Conservation (phyloP, 2,797 vertebrate species). For the Anguilla marmorata region DNA sequence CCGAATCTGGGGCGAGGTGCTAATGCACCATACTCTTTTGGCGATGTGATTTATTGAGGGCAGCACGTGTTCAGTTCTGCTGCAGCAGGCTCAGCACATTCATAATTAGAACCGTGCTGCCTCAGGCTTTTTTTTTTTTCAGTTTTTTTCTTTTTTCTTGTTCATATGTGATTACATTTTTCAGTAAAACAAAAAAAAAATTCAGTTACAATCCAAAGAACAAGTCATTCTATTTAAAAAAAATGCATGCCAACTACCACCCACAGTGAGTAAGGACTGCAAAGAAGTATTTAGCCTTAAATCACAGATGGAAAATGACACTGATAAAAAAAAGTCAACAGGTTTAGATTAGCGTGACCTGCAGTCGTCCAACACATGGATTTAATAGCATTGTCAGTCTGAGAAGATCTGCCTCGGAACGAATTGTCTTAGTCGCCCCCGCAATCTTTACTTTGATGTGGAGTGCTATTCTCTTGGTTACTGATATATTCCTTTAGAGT, state of each 20-base stretch:
- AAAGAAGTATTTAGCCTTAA: constrained; percentile 22
- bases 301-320: constrained; percentile 24
- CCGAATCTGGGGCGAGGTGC: not conserved
- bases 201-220: constrained; percentile 27
- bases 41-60: not conserved
- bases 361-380: constrained; percentile 19
- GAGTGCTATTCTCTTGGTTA: not conserved
- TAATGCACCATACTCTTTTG: not conserved
- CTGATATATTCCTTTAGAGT: not conserved
- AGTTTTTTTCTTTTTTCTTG: too few relatives aligned
- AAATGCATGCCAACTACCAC: constrained; percentile 1
- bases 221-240: constrained; percentile 21
- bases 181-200: constrained; percentile 22
- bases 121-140: constrained; percentile 17
- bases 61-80: not conserved
- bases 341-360: constrained; percentile 27
- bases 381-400: constrained; percentile 20
- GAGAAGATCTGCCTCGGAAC: constrained; percentile 6
- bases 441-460: constrained; percentile 5
- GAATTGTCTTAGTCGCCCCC: too few relatives aligned
- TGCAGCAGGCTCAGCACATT: not conserved
- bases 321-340: constrained; percentile 26
- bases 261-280: constrained; percentile 2
- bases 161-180: constrained; percentile 18
- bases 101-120: constrained; percentile 28